Percentiles rank a stretch among this genome's conserved stretches.
phyloP scores from a whole-genome alignment of 2,888 invertebrate genomes.

The Drosophila kuntzei region DNA sequence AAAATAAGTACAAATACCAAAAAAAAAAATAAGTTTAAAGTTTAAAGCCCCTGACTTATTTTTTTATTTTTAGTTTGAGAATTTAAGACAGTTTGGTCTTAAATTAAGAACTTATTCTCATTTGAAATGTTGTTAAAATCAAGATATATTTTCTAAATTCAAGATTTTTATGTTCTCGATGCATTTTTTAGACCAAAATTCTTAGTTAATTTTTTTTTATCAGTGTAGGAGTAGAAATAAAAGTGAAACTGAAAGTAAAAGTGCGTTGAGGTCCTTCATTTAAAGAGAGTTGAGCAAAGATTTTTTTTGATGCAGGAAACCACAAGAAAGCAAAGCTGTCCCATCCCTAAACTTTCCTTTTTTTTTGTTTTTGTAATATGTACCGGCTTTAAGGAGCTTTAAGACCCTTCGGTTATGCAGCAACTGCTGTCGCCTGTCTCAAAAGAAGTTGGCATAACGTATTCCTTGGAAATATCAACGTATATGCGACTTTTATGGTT shows the following conservation, averaged over 20 bases:
- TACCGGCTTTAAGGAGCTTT: constrained; percentile 59
- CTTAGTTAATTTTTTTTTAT: too few relatives aligned
- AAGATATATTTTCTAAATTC: too few relatives aligned
- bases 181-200: too few relatives aligned
- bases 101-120: too few relatives aligned
- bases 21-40: too few relatives aligned
- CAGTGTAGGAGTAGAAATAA: constrained; percentile 15
- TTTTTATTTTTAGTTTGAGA: too few relatives aligned
- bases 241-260: constrained; percentile 52
- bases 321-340: constrained; percentile 40
- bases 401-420: constrained; percentile 46
- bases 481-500: constrained; percentile 53
- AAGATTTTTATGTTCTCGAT: too few relatives aligned
- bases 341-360: constrained; percentile 18
- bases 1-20: too few relatives aligned
- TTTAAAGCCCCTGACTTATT: too few relatives aligned
- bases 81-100: too few relatives aligned
- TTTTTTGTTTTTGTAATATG: too few relatives aligned
- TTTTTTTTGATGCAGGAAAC: constrained; percentile 46
- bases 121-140: too few relatives aligned
- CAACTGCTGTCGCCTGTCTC: constrained; percentile 24
- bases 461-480: constrained; percentile 25
- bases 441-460: constrained; percentile 10
- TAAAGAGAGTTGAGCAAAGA: constrained; percentile 38
- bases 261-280: constrained; percentile 48